These are phyloP conservation scores for Loris lydekkerianus DNA, from an alignment of 2,797 vertebrate genomes.

Conservation along the genomic window DNA sequence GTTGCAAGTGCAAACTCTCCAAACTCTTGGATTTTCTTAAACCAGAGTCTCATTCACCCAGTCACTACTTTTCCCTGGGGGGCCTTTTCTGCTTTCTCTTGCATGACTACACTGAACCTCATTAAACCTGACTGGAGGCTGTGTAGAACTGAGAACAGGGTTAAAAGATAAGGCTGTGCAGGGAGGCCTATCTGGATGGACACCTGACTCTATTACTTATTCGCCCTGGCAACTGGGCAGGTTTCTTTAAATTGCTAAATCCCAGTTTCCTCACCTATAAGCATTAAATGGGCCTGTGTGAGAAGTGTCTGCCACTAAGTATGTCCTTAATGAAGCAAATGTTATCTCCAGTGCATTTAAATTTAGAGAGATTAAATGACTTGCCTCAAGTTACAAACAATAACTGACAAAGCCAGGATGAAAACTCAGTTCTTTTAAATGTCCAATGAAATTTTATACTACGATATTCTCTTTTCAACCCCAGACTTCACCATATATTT, in stretches of 20 bases:
- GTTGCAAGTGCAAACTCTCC: not conserved
- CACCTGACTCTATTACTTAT: not conserved
- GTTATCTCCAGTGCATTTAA: not conserved
- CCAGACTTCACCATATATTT: not conserved
- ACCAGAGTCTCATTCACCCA: not conserved
- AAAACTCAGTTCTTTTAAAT: not conserved
- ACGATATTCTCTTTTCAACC: not conserved
- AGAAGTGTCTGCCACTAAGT: not conserved
- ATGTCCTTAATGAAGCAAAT: not conserved
- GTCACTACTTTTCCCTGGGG: not conserved
- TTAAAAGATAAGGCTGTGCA: not conserved
- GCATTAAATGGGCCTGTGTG: not conserved
- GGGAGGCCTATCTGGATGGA: fast-evolving
- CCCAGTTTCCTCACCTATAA: not conserved
- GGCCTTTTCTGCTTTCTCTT: not conserved
- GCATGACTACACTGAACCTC: not conserved
- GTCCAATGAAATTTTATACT: not conserved
- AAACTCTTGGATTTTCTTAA: not conserved
- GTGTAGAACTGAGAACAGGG: fast-evolving
- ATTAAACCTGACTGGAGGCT: too few species aligned
- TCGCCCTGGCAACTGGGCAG: not conserved
- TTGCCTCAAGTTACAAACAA: not conserved
- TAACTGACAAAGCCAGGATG: not conserved
- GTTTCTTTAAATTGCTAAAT: not conserved
- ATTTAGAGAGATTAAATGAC: not conserved